Conservation (phyloP, 2,113 vertebrate genomes). For the Festucalex cinctus region DNA sequence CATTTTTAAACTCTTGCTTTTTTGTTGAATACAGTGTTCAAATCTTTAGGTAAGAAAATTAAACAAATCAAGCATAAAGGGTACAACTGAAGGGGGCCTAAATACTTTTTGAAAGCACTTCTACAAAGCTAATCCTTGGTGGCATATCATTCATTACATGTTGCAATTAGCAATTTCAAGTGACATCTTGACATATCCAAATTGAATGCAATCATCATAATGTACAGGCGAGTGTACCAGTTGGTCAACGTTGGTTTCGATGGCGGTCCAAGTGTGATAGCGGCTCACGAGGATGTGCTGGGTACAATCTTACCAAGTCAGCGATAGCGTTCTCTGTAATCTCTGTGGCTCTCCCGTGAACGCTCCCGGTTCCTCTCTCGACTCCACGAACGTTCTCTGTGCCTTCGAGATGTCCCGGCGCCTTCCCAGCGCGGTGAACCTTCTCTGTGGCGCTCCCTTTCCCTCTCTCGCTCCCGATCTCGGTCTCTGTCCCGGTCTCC, state of each 20-base stretch:
- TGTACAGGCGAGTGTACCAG: not conserved
- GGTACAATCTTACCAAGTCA: constrained; percentile 53
- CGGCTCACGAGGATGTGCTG: not conserved
- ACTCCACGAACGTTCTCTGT: constrained; percentile 20
- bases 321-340: constrained; percentile 64
- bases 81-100: not conserved
- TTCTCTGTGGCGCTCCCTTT: constrained; percentile 38
- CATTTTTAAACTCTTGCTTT: not conserved
- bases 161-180: not conserved
- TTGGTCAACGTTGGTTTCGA: not conserved
- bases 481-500: constrained; percentile 38
- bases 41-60: not conserved
- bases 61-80: not conserved
- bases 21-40: not conserved
- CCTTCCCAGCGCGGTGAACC: constrained; percentile 47
- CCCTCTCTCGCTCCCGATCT: constrained; percentile 25
- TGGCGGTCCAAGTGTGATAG: not conserved
- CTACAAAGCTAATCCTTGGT: not conserved
- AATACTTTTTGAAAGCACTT: not conserved
- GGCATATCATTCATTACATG: not conserved
- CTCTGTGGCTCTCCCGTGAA: constrained; percentile 62
- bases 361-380: constrained; percentile 33
- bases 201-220: not conserved
- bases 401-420: constrained; percentile 51
- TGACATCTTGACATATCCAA: not conserved